phyloP scores from a whole-genome alignment of 2,888 invertebrate species.

The Onthophagus sagittarius region DNA sequence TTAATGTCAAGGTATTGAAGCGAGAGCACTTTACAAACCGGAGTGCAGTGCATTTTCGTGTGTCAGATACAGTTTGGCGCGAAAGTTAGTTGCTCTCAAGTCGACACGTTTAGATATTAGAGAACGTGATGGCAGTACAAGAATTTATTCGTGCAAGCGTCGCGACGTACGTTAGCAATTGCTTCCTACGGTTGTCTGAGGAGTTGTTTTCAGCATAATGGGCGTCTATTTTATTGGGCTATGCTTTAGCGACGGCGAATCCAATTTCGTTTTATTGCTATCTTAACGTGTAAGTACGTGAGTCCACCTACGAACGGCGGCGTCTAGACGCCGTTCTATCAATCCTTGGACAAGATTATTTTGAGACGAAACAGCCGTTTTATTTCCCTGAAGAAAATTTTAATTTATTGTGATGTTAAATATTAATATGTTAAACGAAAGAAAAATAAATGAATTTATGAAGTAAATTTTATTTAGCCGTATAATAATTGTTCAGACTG shows the following conservation, averaged over 20 bases:
- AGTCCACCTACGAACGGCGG: background rate
- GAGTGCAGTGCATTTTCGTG: background rate
- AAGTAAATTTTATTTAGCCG: background rate
- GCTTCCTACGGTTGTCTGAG: background rate
- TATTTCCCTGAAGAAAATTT: background rate
- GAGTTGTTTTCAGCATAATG: background rate
- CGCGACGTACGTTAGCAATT: background rate
- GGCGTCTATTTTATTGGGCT: background rate
- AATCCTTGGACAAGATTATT: background rate
- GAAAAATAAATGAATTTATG: background rate
- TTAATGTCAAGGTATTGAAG: background rate
- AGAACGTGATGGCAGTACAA: background rate
- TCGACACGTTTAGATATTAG: background rate
- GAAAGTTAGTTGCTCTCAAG: background rate
- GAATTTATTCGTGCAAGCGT: background rate
- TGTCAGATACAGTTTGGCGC: background rate
- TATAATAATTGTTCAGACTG: background rate
- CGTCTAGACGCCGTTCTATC: background rate
- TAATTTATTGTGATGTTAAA: background rate
- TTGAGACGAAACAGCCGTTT: background rate
- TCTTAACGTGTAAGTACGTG: background rate
- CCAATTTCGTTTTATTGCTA: background rate
- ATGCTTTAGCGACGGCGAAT: background rate
- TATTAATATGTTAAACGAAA: background rate
- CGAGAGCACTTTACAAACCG: background rate